Percentiles rank a stretch among this genome's conserved stretches.
phyloP scores from a whole-genome alignment of 2,113 vertebrate genomes.

The Petaurus breviceps region DNA sequence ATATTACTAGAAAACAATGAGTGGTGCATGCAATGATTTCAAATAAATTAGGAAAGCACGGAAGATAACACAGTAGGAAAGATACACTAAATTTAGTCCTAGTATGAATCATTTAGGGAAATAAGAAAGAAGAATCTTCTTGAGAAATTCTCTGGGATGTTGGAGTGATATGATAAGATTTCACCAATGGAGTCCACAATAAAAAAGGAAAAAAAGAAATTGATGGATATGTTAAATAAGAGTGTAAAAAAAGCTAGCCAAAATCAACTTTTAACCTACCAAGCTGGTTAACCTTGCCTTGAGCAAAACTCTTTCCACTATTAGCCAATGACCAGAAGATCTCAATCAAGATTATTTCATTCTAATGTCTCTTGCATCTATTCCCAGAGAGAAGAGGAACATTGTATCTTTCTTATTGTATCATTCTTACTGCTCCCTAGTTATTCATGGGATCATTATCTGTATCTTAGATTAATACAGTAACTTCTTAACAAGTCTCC shows the following conservation, averaged over 20 bases:
- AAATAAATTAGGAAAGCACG: slow-evolving; percentile 82
- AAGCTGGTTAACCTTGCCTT: slow-evolving; percentile 22
- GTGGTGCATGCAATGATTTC: slow-evolving; percentile 72
- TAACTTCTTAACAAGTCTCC: background rate
- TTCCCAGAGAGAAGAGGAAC: background rate
- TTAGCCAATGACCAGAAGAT: background rate
- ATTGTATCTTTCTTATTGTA: background rate
- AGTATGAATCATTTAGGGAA: slow-evolving; percentile 57
- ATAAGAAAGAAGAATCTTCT: slow-evolving; percentile 56
- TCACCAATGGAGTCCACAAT: slow-evolving; percentile 53
- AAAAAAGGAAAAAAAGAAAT: slow-evolving; percentile 39
- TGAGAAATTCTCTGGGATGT: slow-evolving; percentile 64
- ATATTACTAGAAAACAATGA: slow-evolving; percentile 80
- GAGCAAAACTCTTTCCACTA: background rate
- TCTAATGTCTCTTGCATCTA: background rate
- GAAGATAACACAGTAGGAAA: slow-evolving; percentile 73
- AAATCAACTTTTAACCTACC: no score
- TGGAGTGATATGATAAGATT: slow-evolving; percentile 60
- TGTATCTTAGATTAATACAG: background rate
- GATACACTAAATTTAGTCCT: slow-evolving; percentile 64
- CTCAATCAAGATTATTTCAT: background rate
- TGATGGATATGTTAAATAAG: slow-evolving; percentile 26
- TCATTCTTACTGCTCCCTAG: background rate
- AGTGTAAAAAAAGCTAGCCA: background rate
- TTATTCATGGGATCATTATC: background rate